These are phyloP conservation scores for Atta cephalotes DNA, from an alignment of 1,140 invertebrate species.

Conservation along the genomic window DNA sequence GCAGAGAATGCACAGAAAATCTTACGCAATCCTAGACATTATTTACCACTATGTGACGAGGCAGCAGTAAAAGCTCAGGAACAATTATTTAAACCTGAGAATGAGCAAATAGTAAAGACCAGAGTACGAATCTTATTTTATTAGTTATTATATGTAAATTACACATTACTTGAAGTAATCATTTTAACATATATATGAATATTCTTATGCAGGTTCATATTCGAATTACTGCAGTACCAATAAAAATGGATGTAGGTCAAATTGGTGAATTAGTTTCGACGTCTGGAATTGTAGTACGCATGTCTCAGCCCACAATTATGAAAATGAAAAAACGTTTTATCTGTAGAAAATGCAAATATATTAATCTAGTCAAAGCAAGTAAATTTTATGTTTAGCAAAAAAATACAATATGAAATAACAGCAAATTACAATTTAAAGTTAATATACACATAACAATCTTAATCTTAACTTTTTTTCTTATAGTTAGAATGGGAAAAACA, in stretches of 20 bases:
- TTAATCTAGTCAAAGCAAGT: constrained; percentile 88
- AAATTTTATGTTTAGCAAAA: constrained; percentile 84
- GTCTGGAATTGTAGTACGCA: constrained; percentile 92
- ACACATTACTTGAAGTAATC: neutral
- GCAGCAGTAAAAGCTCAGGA: constrained; percentile 88
- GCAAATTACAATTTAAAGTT: constrained; percentile 14
- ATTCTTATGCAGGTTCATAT: constrained; percentile 74
- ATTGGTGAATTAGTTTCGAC: constrained; percentile 86
- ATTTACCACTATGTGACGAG: constrained; percentile 88
- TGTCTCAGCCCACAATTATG: constrained; percentile 91
- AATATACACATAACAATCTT: constrained; percentile 8
- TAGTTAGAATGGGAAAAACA: constrained; percentile 84
- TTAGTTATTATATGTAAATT: constrained; percentile 85
- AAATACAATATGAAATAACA: constrained; percentile 15
- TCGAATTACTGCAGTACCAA: constrained; percentile 79
- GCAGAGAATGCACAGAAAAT: constrained; percentile 87
- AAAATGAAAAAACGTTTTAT: constrained; percentile 91
- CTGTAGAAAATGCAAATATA: constrained; percentile 93
- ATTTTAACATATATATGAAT: neutral
- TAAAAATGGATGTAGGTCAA: constrained; percentile 80
- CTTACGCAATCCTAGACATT: constrained; percentile 86
- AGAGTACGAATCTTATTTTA: constrained; percentile 90
- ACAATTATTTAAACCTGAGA: constrained; percentile 84
- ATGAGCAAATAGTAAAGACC: constrained; percentile 87
- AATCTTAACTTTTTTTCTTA: constrained; percentile 37